phyloP scores from a whole-genome alignment of 30 jellyfish, hydroid and myxozoan species.

The Morbakka virulenta region DNA sequence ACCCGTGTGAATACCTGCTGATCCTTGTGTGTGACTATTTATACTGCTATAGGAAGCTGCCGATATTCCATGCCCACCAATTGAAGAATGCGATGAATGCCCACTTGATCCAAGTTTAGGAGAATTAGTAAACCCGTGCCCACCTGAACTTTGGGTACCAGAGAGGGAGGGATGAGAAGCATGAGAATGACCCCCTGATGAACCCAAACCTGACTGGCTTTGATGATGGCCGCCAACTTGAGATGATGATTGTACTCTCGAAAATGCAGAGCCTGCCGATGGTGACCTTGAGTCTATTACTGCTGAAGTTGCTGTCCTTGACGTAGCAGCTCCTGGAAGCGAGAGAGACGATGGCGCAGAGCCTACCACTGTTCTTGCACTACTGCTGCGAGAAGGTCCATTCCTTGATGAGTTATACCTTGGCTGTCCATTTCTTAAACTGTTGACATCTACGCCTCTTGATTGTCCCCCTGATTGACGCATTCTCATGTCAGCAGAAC shows the following conservation, averaged over 20 bases:
- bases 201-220: not conserved
- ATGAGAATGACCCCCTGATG: not conserved
- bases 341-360: not conserved
- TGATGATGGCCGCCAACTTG: not conserved
- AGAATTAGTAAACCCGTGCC: not conserved
- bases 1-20: not conserved
- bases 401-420: not conserved
- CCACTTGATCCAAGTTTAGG: not conserved
- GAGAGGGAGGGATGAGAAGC: not conserved
- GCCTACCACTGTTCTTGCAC: not conserved
- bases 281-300: not conserved
- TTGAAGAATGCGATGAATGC: not conserved
- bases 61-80: not conserved
- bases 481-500: not conserved
- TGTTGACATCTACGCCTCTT: not conserved
- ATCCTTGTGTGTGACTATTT: not conserved
- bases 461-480: not conserved
- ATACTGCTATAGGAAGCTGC: not conserved
- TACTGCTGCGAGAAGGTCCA: not conserved
- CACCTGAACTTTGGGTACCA: not conserved
- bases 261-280: not conserved
- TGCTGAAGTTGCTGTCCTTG: not conserved
- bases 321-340: not conserved
- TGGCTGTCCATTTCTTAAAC: not conserved
- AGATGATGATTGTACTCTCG: not conserved